Base-by-base conservation (phyloP, 2,888 invertebrate species). In the Eulithis prunata region DNA sequence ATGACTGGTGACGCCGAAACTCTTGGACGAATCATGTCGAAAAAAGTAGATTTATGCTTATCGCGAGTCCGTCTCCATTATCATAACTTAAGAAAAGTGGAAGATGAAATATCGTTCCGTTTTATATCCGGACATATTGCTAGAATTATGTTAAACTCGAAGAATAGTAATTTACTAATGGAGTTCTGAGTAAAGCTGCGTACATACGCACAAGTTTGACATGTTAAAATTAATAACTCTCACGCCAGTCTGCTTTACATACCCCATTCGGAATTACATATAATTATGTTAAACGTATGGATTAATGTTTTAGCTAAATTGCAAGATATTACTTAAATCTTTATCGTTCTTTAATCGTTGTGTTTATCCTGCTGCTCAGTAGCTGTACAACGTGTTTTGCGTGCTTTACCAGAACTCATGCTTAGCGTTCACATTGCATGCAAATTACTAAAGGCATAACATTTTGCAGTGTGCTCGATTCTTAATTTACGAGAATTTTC, bases 81-180 rank as follows among this genome's bases (percentile, higher is more conserved):
- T 78, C 82, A 86, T 86, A 85, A 86, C 75, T 86, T 80, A 80
- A 75, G 72, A 75, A 75, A 80, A 85, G 81, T 84, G 81, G 73
- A 62, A 70, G 72, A 80, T 84, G 82, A 85, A 78, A 79, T 80
- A 82, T 77, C 68, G 72, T 66, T 72, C 68, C 70, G 72, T 74
- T 79, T 79, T 77, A 80, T 79, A 71, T 79, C 72, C 75, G 76
- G 80, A 79, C 84, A 81, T 84, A 84, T 82, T 84, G 80, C 75
- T 71, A 74, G 76, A 79, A 78, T 80, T 79, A 81, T 76, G 77
- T 73, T 72, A 75, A 74, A 74, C 73, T 76, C 74, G 62, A 58
- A 75, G 75, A 74, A 72, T 74, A 75, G 83, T 84, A 84, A 87
- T 87, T 84, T 85, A 78, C 85, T 86, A 86, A 86, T 86, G 86